Evolutionary conservation across 2,113 vertebrate species (phyloP), one percentile per base, ranked within the genome.

Genomic region (Tragelaphus buxtoni): DNA sequence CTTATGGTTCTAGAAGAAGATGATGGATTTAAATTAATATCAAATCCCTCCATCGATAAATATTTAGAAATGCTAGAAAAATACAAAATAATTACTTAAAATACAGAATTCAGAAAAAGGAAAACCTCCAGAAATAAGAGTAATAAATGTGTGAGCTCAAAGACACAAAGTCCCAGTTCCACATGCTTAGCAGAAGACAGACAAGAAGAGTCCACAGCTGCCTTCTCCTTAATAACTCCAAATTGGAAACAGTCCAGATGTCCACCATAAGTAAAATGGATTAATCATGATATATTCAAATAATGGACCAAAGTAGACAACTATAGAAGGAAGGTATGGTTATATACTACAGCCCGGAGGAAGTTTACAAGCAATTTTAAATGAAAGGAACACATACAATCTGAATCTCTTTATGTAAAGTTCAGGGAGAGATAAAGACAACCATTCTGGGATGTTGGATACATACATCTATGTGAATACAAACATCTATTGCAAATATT

Each of bases 51-150:
- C 20, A 47, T 45, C 13, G 28, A 65, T 6, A 77, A 86, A 91
- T 61, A 96, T 74, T 35, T 65, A 81, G 20, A 91, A 60, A 95
- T 85, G 35, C 45, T 81, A 96, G n/a, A 88, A 9, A 83, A 88
- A 88, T 49, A 65, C 20, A 63, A 96, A 72, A 56, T n/a, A 63
- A 85, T 45, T 51, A 32, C 24, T 65, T 42, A 35, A 93, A 83
- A 90, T 53, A 56, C 0, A 90, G 42, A 96, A 60, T 16, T 93
- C 42, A 93, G 13, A 58, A 32, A 55, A 88, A 92, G 9, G 60
- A 56, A 92, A 90, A 28, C 28, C 16, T 4, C 16, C 18, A 84
- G 32, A 93, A 91, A 72, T 28, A 85, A 65, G 56, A 55, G 28
- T 5, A 22, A 42, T 20, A n/a, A 76, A 39, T 79, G 9, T 58